Evolutionary conservation across 2,797 vertebrate species (phyloP).

Genomic region (Characodon lateralis): DNA sequence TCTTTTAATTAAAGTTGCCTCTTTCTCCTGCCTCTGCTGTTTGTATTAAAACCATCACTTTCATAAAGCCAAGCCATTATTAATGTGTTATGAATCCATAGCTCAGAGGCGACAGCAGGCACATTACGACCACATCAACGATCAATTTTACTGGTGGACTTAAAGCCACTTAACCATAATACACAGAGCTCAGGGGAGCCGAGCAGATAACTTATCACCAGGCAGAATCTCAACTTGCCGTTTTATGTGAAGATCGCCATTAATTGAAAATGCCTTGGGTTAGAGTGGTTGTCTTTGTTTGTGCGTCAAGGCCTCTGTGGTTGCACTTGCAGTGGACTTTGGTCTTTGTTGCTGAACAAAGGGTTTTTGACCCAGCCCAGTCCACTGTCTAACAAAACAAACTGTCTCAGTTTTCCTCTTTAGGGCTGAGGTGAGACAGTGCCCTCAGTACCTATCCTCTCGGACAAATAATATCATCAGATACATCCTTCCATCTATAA

Average conservation of each 20-base stretch:
- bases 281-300: not conserved
- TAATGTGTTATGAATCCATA: conserved; percentile 30
- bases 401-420: conserved; percentile 60
- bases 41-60: conserved; percentile 19
- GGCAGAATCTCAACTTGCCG: conserved; percentile 35
- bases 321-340: conserved; percentile 2
- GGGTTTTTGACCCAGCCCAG: conserved; percentile 47
- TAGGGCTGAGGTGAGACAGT: not conserved
- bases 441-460: conserved; percentile 39
- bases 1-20: conserved; percentile 32
- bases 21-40: conserved; percentile 20
- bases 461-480: conserved; percentile 57
- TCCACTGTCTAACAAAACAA: conserved; percentile 58
- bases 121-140: conserved; percentile 56
- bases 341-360: conserved; percentile 13
- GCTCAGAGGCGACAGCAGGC: conserved; percentile 32
- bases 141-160: conserved; percentile 45
- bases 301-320: not conserved
- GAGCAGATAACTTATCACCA: conserved; percentile 35
- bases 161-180: conserved; percentile 41
- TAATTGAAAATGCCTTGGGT: conserved; percentile 47
- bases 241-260: conserved; percentile 44
- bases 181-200: conserved; percentile 45
- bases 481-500: conserved; percentile 53
- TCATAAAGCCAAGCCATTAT: not conserved